Base-by-base conservation (phyloP, 2,888 invertebrate species). In the Drosophila subquinaria region DNA sequence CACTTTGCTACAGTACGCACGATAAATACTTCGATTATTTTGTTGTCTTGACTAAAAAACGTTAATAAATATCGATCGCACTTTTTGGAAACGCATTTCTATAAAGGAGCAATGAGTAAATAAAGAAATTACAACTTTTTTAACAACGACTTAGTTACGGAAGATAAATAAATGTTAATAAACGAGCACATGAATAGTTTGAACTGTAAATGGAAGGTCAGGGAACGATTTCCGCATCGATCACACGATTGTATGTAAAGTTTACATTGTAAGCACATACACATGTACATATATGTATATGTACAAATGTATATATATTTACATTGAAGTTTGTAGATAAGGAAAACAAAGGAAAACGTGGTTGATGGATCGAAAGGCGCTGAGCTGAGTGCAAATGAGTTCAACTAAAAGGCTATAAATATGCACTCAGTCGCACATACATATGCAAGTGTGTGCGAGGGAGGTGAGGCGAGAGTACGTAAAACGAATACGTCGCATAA, bases 341-440 rank as follows among this genome's bases (percentile, higher is more conserved):
- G 17, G 50, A 64, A 65, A 72, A 82, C 77, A 86, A 88, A 70
- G 81, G 53, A 67, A 81, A 69, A 66, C 40, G 45, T 70, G 52
- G 36, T 53, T 68, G 65, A 62, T 42, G 66, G 66, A 72, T 67
- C 62, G 55, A 56, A 27, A 64, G 68, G 43, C 69, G 62, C 47
- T 48, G 23, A 56, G 65, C 48, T 66, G 73, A 76, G 89, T 84
- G 89, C 84, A 84, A 87, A 87, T 84, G 89, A 84, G 89, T 89
- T 84, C 84, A 84, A 71, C 84, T 70, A 78, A 89, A 81, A 70
- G 73, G 81, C 89, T 89, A 84, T 73, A 81, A 89, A 89, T 84
- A 84, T 83, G 73, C 69, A 61, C 38, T 52, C 64, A 57, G 17
- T 15, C 60, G 20, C 48, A 42, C 38, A 70, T 38, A 61, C 42